Conservation (phyloP, 2,797 vertebrate species). For the Melanotaenia parkinsoni region DNA sequence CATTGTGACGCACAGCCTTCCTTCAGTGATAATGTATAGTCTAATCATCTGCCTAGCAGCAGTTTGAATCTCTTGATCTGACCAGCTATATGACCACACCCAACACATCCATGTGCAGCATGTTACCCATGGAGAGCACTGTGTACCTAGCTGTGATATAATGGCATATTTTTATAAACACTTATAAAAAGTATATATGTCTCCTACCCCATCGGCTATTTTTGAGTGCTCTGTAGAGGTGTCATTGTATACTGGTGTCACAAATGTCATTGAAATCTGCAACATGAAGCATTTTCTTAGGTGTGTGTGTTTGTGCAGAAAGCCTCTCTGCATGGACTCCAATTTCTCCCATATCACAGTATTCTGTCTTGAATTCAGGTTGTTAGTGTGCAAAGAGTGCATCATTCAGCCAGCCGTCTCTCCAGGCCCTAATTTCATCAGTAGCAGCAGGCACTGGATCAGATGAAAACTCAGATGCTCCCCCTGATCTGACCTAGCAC, state of each 20-base stretch:
- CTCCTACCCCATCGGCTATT: neutral
- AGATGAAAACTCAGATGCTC: constrained; percentile 21
- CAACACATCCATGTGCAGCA: constrained; percentile 55
- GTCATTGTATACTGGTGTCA: constrained; percentile 6
- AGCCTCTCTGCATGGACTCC: constrained; percentile 8
- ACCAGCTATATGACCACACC: constrained; percentile 67
- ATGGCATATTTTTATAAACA: constrained; percentile 29
- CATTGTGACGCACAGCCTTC: constrained; percentile 29
- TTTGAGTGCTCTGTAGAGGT: constrained; percentile 13
- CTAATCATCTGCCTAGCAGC: constrained; percentile 73
- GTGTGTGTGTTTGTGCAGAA: constrained; percentile 11
- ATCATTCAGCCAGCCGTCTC: constrained; percentile 37
- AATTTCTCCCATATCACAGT: constrained; percentile 42
- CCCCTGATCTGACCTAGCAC: constrained; percentile 19
- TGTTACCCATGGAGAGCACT: constrained; percentile 68
- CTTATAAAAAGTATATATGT: neutral
- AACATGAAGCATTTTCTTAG: constrained; percentile 32
- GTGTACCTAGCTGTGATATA: constrained; percentile 25
- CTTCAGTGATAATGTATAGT: constrained; percentile 17
- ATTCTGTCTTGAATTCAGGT: constrained; percentile 36
- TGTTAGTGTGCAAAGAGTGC: constrained; percentile 28
- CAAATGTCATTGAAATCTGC: constrained; percentile 52
- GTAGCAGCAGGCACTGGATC: constrained; percentile 6
- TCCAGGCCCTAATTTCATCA: constrained; percentile 42
- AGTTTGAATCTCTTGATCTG: constrained; percentile 45